Base-by-base conservation (phyloP, 2,113 vertebrate species). In the Grallaria varia region DNA sequence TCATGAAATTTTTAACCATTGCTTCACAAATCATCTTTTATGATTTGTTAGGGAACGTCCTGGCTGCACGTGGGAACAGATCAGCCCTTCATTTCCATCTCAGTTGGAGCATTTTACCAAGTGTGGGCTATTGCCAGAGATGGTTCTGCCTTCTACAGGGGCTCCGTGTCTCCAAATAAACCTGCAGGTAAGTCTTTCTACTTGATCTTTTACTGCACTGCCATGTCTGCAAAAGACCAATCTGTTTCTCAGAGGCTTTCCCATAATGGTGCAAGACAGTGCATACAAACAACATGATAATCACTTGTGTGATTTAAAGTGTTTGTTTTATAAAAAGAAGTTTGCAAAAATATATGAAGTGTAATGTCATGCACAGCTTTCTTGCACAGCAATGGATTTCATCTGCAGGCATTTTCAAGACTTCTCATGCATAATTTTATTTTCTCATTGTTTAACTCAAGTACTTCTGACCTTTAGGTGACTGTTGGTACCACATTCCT, bases 11-110 rank as follows among this genome's bases (percentile, higher is more conserved):
- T 84, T 78, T 74, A 95, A 92, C 20, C 12, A 20, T 10, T 87
- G 33, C 37, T 91, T 75, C 42, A 47, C 20, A 80, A 50, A 31
- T 88, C 14, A 22, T 53, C 15, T 73, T 66, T 64, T 10, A 0
- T 39, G 25, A 30, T 68, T 79, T 84, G 30, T 31, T 66, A 99
- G 99, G 99, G 99, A 72, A 98, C 98, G 13, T 99, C 99, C 17
- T 99, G 99, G 99, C 98, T 99, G 58, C 99, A 99, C 0, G 98
- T 99, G 21, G 99, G 99, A 91, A 99, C 99, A 5, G 99, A 99
- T 92, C 99, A 99, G 96, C 99, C 99, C 71, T 99, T 99, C 60
- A 97, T 98, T 93, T 99, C 99, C 3, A 94, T 99, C 93, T 99
- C 98, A 52, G 97, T 99, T 2, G 99, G 99, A 27, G 98, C 98